Base-by-base conservation (phyloP, 2,797 vertebrate genomes). In the Helostoma temminkii region DNA sequence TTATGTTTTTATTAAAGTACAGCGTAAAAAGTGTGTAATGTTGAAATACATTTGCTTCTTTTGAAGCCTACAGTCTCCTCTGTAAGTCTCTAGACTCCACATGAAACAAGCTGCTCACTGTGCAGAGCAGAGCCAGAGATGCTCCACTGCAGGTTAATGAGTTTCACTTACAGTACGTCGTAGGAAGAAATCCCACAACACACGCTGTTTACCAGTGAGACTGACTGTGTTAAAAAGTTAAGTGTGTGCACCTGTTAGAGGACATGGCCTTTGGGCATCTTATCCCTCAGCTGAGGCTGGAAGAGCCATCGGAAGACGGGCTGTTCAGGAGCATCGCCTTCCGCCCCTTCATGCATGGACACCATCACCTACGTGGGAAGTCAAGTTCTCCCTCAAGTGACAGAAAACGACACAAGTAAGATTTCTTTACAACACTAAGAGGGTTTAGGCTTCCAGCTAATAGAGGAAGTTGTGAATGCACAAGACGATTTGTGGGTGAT, bases 221-320 rank as follows among this genome's bases (percentile, higher is more conserved):
- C n/a, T n/a, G n/a, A n/a, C n/a, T n/a, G n/a, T n/a, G n/a, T n/a
- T n/a, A n/a, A n/a, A n/a, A 16, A 16, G 48, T 18, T 32, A 32
- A 11, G 19, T 18, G 46, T 1, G 3, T 9, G 34, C n/a, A 58
- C 43, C 25, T 42, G 32, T 34, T 14, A 32, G 28, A 22, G 3
- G 37, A 50, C 76, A 91, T 92, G 91, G 88, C 90, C 67, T 88
- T 65, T 55, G 89, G 87, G 41, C 75, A 88, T 56, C 62, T 87
- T 14, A 69, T 88, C 60, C 88, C 86, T 62, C 87, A 84, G 73
- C 74, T 91, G 22, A 86, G 74, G 66, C 80, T 91, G 75, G 88
- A 92, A 69, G 86, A 91, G 71, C 62, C 75, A 4, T 19, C 63
- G 3, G 81, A 86, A 71, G 88, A 87, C 54, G 76, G 79, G 34